Percentiles rank a stretch among this genome's conserved stretches.
These are phyloP conservation scores for Osmoderma eremita DNA, from an alignment of 2,888 invertebrate species.

Conservation along the genomic window DNA sequence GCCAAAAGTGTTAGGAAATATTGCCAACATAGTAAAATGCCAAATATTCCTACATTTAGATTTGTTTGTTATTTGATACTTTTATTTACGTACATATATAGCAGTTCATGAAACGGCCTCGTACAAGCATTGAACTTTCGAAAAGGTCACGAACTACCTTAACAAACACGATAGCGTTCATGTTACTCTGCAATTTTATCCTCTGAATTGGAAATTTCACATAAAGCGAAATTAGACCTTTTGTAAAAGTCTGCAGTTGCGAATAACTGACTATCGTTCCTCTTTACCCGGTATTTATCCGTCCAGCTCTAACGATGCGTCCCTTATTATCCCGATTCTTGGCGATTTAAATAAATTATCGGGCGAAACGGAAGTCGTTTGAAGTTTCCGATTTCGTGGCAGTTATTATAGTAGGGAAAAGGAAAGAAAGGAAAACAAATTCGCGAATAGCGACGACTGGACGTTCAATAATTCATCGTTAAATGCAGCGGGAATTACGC, in stretches of 20 bases:
- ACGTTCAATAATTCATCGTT: constrained; percentile 33
- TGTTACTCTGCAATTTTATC: too few species aligned
- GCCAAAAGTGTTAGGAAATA: too few species aligned
- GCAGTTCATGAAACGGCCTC: too few species aligned
- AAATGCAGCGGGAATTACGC: constrained; percentile 26
- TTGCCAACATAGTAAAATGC: too few species aligned
- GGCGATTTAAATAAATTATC: not conserved
- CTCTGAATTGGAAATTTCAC: too few species aligned
- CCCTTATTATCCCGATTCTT: not conserved
- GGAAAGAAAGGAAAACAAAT: constrained; percentile 14
- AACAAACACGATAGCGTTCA: too few species aligned
- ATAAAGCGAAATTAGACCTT: too few species aligned
- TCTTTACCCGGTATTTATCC: not conserved
- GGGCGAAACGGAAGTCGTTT: not conserved
- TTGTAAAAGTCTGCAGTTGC: not conserved
- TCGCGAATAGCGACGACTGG: not conserved
- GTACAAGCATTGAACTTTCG: too few species aligned
- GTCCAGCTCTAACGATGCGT: not conserved
- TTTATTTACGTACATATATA: too few species aligned
- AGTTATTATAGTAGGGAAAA: not conserved
- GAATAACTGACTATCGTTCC: not conserved
- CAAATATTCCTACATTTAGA: too few species aligned
- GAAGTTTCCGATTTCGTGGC: not conserved
- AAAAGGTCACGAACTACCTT: too few species aligned
- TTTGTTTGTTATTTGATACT: too few species aligned